Evolutionary conservation across 2,888 invertebrate species (phyloP).

Genomic region (Cosmia pyralina): DNA sequence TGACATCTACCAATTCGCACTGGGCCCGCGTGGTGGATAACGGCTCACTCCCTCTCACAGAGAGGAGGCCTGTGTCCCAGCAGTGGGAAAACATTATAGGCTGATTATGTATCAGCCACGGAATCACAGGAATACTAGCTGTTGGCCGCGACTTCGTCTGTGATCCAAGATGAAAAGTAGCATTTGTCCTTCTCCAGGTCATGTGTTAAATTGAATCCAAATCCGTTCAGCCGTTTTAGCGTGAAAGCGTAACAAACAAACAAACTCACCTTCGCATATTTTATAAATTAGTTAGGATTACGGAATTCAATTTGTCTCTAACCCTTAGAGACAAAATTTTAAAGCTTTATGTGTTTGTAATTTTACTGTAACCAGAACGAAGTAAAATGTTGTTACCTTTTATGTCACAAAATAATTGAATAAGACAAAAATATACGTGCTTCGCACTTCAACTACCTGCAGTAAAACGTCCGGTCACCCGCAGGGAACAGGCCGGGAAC

Average conservation of each 20-base stretch:
- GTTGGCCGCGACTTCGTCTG: no score
- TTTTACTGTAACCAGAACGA: conserved; percentile 8
- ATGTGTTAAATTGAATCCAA: no score
- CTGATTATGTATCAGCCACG: not conserved
- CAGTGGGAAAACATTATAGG: no score
- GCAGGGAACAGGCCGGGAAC: conserved; percentile 35
- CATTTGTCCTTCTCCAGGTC: no score
- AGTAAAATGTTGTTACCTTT: conserved; percentile 19
- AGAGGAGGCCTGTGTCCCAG: no score
- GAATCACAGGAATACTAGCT: not conserved
- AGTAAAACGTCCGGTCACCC: conserved; percentile 45
- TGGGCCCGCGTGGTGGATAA: no score
- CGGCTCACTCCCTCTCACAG: no score
- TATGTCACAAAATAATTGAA: conserved; percentile 36
- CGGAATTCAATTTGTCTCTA: not conserved
- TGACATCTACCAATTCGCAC: no score
- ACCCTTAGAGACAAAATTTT: not conserved
- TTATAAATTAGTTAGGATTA: not conserved
- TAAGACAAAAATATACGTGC: conserved; percentile 51
- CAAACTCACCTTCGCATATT: no score
- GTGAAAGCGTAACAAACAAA: no score
- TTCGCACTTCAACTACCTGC: conserved; percentile 31
- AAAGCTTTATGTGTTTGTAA: conserved; percentile 1
- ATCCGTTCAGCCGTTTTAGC: no score
- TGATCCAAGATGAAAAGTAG: no score